A percentile compares a stretch with the other conserved stretches of the same genome.
Conservation (phyloP, 1,140 invertebrate species). For the Drepana arcuata region DNA sequence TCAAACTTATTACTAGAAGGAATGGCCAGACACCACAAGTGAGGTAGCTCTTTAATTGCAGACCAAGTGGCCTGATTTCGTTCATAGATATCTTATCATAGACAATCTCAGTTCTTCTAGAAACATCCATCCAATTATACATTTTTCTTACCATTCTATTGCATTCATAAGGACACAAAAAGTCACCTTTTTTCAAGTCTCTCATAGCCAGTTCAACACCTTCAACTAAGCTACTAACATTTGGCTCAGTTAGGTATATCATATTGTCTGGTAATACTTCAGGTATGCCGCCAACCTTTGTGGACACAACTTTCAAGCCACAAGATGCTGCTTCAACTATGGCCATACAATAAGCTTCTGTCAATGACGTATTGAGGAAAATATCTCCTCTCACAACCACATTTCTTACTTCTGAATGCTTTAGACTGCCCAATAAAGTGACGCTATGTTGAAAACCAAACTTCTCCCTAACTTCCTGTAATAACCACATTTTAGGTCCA, state of each 20-base stretch:
- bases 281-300: slow-evolving; percentile 97
- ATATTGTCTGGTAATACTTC: slow-evolving; percentile 95
- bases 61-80: slow-evolving; percentile 74
- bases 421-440: slow-evolving; percentile 88
- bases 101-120: slow-evolving; percentile 89
- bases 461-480: slow-evolving; percentile 95
- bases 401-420: slow-evolving; percentile 86
- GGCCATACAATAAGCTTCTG: slow-evolving; percentile 99
- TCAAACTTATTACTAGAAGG: slow-evolving; percentile 84
- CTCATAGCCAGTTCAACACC: slow-evolving; percentile 81
- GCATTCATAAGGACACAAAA: slow-evolving; percentile 80
- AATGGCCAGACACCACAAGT: slow-evolving; percentile 85
- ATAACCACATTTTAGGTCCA: slow-evolving; percentile 94
- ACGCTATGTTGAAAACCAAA: slow-evolving; percentile 89
- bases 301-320: slow-evolving; percentile 97
- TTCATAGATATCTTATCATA: slow-evolving; percentile 82
- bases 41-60: slow-evolving; percentile 78
- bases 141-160: slow-evolving; percentile 85
- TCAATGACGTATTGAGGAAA: slow-evolving; percentile 97
- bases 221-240: slow-evolving; percentile 77
- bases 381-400: slow-evolving; percentile 93
- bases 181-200: slow-evolving; percentile 76
- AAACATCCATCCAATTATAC: slow-evolving; percentile 97
- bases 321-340: slow-evolving; percentile 99
- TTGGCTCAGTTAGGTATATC: slow-evolving; percentile 93